A percentile compares a stretch with the other conserved stretches of the same genome.
Conservation (phyloP, 2,888 invertebrate species). For the Eupithecia dodoneata region DNA sequence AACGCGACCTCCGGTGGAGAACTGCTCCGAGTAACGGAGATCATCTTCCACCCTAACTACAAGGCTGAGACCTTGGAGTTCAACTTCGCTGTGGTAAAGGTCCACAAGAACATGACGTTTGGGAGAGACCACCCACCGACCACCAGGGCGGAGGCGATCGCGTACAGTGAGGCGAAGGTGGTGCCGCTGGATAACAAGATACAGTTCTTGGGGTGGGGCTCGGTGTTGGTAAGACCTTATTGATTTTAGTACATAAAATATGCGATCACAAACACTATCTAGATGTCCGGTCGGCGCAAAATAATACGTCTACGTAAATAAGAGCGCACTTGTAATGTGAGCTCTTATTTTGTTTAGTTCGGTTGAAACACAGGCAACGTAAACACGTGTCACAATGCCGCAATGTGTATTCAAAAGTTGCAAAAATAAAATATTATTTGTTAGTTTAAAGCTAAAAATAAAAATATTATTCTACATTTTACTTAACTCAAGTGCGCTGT, state of each 20-base stretch:
- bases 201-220: constrained; percentile 75
- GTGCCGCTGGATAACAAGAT: constrained; percentile 65
- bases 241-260: background rate
- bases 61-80: constrained; percentile 72
- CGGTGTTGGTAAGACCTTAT: constrained; percentile 65
- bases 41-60: constrained; percentile 79
- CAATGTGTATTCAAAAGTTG: no score
- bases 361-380: no score
- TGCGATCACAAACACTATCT: no score
- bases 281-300: no score
- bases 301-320: no score
- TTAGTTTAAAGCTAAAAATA: no score
- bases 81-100: constrained; percentile 69
- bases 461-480: no score
- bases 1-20: constrained; percentile 74
- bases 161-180: constrained; percentile 52
- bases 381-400: no score
- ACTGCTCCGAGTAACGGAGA: constrained; percentile 63
- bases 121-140: constrained; percentile 42
- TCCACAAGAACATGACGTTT: constrained; percentile 66
- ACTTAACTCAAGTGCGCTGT: no score
- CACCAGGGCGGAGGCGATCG: constrained; percentile 53
- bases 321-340: no score
- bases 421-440: no score
- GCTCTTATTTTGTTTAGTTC: no score